These are phyloP conservation scores for Lipophrys pholis DNA, from an alignment of 2,113 vertebrate species.

Conservation along the genomic window DNA sequence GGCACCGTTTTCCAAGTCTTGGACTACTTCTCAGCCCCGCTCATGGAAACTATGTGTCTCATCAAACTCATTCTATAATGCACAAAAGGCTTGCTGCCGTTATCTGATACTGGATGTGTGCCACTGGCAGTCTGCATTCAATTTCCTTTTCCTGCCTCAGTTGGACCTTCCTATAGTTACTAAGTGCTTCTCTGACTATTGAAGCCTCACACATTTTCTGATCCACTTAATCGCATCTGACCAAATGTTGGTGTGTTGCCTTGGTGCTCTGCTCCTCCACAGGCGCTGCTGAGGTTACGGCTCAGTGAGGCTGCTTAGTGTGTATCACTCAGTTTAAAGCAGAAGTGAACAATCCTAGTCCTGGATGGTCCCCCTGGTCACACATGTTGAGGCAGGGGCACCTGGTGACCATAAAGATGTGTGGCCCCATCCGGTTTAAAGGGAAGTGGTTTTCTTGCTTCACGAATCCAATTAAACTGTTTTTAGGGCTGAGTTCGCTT, in stretches of 20 bases:
- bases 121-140: conserved; percentile 57
- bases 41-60: conserved; percentile 56
- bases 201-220: conserved; percentile 43
- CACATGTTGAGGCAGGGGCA: too few relatives aligned
- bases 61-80: conserved; percentile 41
- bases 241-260: conserved; percentile 24
- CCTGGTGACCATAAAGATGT: too few relatives aligned
- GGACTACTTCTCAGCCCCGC: conserved; percentile 27
- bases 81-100: conserved; percentile 54
- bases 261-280: conserved; percentile 16
- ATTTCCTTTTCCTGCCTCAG: conserved; percentile 63
- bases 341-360: too few relatives aligned
- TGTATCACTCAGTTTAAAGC: conserved; percentile 4
- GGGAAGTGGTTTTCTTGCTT: conserved; percentile 34
- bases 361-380: too few relatives aligned
- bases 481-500: neutral
- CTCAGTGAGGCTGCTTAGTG: conserved; percentile 42
- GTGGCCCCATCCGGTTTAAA: conserved; percentile 1
- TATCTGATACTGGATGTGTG: conserved; percentile 64
- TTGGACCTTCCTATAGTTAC: conserved; percentile 47
- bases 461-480: neutral
- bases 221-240: conserved; percentile 56
- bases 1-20: conserved; percentile 20
- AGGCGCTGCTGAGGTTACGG: conserved; percentile 43
- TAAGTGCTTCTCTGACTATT: conserved; percentile 38